These are phyloP conservation scores for Otocyon megalotis DNA, from an alignment of 2,113 vertebrate genomes.

Conservation along the genomic window DNA sequence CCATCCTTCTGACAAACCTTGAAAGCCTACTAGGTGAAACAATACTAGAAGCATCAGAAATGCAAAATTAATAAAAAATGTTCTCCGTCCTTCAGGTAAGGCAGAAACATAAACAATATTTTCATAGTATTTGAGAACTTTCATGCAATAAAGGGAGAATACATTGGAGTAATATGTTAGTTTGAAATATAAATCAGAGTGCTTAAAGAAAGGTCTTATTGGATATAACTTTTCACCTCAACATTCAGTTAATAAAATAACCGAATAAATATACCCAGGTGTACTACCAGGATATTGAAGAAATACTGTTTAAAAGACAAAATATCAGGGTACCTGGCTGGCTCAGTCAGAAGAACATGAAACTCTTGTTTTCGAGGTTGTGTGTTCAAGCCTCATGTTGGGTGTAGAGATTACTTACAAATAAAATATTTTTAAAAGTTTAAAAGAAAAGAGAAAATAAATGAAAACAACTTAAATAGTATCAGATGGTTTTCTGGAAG, in stretches of 20 bases:
- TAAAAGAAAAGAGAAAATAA: neutral
- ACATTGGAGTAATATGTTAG: neutral
- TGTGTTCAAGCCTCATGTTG: too few species aligned
- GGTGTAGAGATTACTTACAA: neutral
- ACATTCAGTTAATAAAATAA: slow-evolving; percentile 51
- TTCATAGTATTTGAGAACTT: neutral
- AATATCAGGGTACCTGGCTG: neutral
- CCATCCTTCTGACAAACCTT: neutral
- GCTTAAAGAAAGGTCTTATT: neutral
- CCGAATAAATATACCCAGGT: neutral
- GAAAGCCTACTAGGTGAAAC: neutral
- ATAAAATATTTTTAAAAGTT: neutral
- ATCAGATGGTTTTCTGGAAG: neutral
- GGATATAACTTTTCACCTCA: slow-evolving; percentile 25
- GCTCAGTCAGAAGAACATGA: neutral
- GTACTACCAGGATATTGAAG: neutral
- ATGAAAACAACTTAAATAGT: neutral
- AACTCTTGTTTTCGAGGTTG: neutral
- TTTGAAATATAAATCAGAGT: slow-evolving; percentile 32
- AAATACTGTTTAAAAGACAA: slow-evolving; percentile 32
- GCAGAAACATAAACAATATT: slow-evolving; percentile 17
- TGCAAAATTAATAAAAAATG: slow-evolving; percentile 44
- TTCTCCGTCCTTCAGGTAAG: neutral
- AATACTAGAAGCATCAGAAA: neutral
- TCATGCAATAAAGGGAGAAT: neutral